These are phyloP conservation scores for Rhinatrema bivittatum DNA, from an alignment of 2,797 vertebrate genomes.

Conservation along the genomic window DNA sequence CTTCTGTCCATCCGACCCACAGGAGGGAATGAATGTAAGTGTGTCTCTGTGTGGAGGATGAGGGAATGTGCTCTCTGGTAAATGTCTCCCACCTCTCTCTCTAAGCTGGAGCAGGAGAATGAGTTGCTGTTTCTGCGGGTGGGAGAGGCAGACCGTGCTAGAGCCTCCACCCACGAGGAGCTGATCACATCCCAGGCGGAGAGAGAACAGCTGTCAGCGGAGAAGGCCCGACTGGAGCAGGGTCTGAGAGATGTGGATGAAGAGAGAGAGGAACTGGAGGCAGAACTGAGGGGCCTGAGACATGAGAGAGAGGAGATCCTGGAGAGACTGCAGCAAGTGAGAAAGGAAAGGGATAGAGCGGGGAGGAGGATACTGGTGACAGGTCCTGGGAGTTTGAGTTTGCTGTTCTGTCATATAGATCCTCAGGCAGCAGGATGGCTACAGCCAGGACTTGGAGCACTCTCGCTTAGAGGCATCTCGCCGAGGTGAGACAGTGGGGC, in stretches of 20 bases:
- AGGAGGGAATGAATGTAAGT: too few species aligned
- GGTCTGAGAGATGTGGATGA: slow-evolving; percentile 47
- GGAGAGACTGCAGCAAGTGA: slow-evolving; percentile 46
- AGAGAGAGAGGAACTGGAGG: slow-evolving; percentile 46
- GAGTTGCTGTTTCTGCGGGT: slow-evolving; percentile 47
- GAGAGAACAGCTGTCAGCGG: slow-evolving; percentile 42
- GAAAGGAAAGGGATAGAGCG: slow-evolving; percentile 8
- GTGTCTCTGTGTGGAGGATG: neutral
- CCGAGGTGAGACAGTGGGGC: slow-evolving; percentile 23
- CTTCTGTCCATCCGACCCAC: too few species aligned
- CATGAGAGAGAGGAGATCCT: slow-evolving; percentile 48
- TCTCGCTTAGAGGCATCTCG: too few species aligned
- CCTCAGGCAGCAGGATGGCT: too few species aligned
- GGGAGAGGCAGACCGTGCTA: slow-evolving; percentile 48
- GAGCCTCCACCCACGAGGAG: slow-evolving; percentile 45
- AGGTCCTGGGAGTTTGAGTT: too few species aligned
- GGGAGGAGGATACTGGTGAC: too few species aligned
- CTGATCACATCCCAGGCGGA: slow-evolving; percentile 30
- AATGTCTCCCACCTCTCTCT: too few species aligned
- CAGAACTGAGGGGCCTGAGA: slow-evolving; percentile 31
- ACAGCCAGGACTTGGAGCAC: too few species aligned
- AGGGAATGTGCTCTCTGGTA: neutral
- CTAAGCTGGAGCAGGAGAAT: slow-evolving; percentile 56
- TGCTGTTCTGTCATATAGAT: too few species aligned
- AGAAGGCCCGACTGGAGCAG: slow-evolving; percentile 48